These are phyloP conservation scores for Pteruthius melanotis DNA, from an alignment of 2,113 vertebrate genomes.

Conservation along the genomic window DNA sequence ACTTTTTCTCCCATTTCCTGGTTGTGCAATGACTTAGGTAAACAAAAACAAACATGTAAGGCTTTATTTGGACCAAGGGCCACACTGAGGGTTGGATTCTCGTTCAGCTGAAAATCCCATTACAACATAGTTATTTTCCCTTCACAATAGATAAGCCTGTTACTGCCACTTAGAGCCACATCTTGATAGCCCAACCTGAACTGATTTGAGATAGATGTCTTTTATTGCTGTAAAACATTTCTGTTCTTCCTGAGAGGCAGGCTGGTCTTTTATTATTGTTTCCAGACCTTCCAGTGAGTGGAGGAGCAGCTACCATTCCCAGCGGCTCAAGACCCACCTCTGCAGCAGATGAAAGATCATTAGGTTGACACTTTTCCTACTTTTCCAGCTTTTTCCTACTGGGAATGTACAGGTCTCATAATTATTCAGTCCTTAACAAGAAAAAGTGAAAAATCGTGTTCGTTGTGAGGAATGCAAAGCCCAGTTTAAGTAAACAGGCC, in stretches of 20 bases:
- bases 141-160: background rate
- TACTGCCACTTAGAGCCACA: background rate
- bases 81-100: background rate
- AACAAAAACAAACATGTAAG: conserved; percentile 20
- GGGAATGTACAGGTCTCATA: background rate
- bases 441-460: background rate
- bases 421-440: background rate
- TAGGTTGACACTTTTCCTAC: background rate
- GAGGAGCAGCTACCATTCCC: background rate
- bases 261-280: background rate
- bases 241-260: background rate
- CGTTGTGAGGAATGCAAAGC: background rate
- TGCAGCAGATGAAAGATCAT: background rate
- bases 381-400: background rate
- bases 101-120: background rate
- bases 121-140: background rate
- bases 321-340: background rate
- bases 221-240: background rate
- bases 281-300: background rate
- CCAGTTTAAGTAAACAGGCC: background rate
- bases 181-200: background rate
- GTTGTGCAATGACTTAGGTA: conserved; percentile 6
- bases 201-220: background rate
- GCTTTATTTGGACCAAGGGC: background rate
- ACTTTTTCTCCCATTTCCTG: conserved; percentile 36